Conservation (phyloP, 1,140 invertebrate genomes). For the Conus ventricosus region DNA sequence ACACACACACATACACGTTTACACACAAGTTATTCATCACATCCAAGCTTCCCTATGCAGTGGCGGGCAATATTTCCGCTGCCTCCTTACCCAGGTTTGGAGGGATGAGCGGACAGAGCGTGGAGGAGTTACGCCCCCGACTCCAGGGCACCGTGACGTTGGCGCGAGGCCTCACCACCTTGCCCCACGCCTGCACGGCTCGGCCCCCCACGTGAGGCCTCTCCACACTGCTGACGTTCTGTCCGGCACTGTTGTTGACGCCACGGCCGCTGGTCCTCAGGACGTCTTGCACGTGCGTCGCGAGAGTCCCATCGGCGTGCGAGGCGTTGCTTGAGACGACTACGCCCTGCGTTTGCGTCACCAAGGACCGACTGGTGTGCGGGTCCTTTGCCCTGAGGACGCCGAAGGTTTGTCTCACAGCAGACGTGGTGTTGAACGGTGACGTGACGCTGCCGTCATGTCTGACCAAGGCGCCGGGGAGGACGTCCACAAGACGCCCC, state of each 20-base stretch:
- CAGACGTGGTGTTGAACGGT: not conserved
- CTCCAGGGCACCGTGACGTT: slow-evolving; percentile 26
- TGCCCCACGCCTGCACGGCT: slow-evolving; percentile 1
- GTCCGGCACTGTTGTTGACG: not conserved
- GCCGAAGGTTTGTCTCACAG: not conserved
- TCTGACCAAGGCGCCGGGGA: not conserved
- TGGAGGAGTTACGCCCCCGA: not conserved
- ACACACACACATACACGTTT: slow-evolving; percentile 12
- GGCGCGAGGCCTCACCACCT: not conserved
- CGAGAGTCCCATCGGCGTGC: not conserved
- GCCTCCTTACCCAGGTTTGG: not conserved
- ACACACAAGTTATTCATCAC: not conserved
- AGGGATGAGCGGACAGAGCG: slow-evolving; percentile 20
- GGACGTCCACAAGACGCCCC: not conserved
- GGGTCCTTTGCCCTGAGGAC: not conserved
- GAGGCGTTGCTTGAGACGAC: too few species aligned
- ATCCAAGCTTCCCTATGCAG: not conserved
- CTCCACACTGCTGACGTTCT: too few species aligned
- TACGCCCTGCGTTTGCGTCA: not conserved
- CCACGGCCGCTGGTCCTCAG: not conserved
- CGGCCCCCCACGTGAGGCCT: not conserved
- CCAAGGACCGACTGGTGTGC: not conserved
- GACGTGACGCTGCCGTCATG: not conserved
- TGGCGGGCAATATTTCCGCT: not conserved
- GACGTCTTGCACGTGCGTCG: not conserved